These are phyloP conservation scores for Vanessa cardui DNA, from an alignment of 2,888 invertebrate species.

Conservation along the genomic window DNA sequence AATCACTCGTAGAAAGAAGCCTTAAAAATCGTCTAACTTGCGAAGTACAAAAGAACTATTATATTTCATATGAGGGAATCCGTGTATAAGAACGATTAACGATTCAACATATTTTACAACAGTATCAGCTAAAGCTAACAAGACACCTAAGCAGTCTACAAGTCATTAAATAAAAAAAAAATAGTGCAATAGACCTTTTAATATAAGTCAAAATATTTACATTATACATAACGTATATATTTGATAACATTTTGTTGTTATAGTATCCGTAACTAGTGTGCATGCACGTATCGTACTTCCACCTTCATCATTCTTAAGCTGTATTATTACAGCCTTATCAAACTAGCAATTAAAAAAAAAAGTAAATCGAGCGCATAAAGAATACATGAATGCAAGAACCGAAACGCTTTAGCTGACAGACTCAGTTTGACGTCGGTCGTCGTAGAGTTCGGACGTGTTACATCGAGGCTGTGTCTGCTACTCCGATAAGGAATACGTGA, in stretches of 20 bases:
- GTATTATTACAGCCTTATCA: slow-evolving; percentile 9
- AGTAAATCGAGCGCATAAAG: slow-evolving; percentile 24
- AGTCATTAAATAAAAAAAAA: background rate
- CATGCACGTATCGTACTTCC: background rate
- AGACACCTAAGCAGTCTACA: background rate
- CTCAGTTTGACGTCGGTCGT: slow-evolving; percentile 39
- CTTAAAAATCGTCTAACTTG: background rate
- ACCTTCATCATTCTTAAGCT: background rate
- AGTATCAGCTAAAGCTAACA: background rate
- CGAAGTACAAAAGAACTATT: background rate
- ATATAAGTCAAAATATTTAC: too few species aligned
- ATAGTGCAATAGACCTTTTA: background rate
- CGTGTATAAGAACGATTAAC: background rate
- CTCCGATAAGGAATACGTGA: slow-evolving; percentile 27
- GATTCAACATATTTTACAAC: background rate
- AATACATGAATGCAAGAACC: slow-evolving; percentile 26
- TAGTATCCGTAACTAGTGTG: background rate
- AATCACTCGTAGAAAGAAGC: slow-evolving; percentile 4
- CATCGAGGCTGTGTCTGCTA: slow-evolving; percentile 11
- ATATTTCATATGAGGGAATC: background rate
- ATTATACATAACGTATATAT: background rate
- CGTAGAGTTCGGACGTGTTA: slow-evolving; percentile 33
- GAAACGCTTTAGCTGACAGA: slow-evolving; percentile 35
- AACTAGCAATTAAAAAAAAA: slow-evolving; percentile 21
- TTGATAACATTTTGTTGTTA: background rate